Percentiles rank a stretch among this genome's conserved stretches.
Evolutionary conservation across 2,797 vertebrate species (phyloP).

Genomic region (Rhincodon typus): DNA sequence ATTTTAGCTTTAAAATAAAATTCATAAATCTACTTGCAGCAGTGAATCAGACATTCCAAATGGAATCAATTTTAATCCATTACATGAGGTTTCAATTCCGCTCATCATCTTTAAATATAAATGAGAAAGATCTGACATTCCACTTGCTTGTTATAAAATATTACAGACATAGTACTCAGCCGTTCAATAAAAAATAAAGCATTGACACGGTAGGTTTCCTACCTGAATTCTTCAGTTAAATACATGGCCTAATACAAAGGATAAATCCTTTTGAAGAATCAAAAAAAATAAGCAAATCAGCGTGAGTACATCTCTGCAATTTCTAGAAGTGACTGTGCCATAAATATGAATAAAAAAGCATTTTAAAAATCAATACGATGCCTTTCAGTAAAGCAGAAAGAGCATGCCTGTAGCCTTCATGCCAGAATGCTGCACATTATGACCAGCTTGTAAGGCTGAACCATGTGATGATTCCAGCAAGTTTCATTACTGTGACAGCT

Average conservation of each 20-base stretch:
- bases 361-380: constrained; percentile 56
- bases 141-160: constrained; percentile 20
- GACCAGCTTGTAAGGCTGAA: constrained; percentile 39
- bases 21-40: background rate
- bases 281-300: constrained; percentile 32
- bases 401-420: constrained; percentile 65
- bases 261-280: constrained; percentile 51
- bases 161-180: constrained; percentile 53
- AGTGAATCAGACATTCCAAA: background rate
- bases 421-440: constrained; percentile 58
- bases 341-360: constrained; percentile 56
- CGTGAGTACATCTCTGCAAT: constrained; percentile 35
- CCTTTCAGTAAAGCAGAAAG: constrained; percentile 58
- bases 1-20: background rate
- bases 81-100: background rate
- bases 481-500: constrained; percentile 70
- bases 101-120: constrained; percentile 43
- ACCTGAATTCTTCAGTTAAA: constrained; percentile 92
- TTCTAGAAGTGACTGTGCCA: constrained; percentile 51
- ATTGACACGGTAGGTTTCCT: constrained; percentile 55
- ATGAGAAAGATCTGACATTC: constrained; percentile 55
- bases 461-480: constrained; percentile 81
- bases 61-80: constrained; percentile 4
- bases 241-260: constrained; percentile 72
- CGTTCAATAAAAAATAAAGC: constrained; percentile 55